Evolutionary conservation across 2,113 vertebrate genomes (phyloP).

Genomic region (Podarcis cretensis): DNA sequence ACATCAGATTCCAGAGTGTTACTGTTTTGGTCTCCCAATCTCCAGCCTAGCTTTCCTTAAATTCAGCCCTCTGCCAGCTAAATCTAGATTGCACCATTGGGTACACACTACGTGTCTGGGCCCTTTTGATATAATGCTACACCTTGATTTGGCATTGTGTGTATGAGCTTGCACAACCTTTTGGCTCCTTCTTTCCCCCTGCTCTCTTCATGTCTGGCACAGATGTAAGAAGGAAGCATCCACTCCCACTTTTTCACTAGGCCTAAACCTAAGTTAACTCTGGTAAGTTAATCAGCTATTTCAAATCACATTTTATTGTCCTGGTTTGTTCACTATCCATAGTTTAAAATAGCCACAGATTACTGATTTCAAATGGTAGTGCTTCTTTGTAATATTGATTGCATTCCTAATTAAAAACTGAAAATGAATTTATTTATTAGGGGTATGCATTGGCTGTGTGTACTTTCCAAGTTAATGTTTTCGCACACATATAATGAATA

Average conservation of each 20-base stretch:
- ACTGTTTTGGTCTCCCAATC: neutral
- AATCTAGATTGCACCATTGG: neutral
- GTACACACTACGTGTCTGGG: too few relatives aligned
- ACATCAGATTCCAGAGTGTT: neutral
- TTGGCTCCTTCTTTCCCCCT: neutral
- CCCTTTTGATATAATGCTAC: too few relatives aligned
- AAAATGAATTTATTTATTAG: too few relatives aligned
- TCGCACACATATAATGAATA: too few relatives aligned
- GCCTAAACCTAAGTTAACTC: neutral
- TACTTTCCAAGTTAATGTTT: too few relatives aligned
- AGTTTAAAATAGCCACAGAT: neutral
- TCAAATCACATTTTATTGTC: neutral
- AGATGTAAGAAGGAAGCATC: neutral
- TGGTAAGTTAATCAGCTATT: neutral
- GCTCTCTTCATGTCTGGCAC: neutral
- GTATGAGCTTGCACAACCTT: neutral
- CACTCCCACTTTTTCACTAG: neutral
- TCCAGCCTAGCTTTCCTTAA: neutral
- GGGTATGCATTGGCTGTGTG: too few relatives aligned
- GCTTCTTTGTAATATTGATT: too few relatives aligned
- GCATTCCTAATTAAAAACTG: too few relatives aligned
- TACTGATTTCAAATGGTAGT: too few relatives aligned
- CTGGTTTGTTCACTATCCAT: too few relatives aligned
- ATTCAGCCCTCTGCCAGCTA: neutral
- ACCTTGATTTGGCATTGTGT: neutral